Evolutionary conservation across 2,113 vertebrate species (phyloP).

Genomic region (Xyliphius kryptos): DNA sequence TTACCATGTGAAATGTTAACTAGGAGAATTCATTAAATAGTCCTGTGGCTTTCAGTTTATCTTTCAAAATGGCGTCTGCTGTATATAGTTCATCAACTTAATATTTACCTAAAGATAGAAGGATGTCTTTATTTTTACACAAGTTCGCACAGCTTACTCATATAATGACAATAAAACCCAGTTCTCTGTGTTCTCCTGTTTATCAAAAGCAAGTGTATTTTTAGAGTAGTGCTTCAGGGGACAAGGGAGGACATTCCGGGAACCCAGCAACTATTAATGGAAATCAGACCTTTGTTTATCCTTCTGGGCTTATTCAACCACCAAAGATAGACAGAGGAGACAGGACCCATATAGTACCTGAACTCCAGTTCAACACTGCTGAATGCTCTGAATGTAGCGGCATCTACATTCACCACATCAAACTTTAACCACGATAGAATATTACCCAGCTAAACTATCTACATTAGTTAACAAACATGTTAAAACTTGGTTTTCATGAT

Average conservation of each 20-base stretch:
- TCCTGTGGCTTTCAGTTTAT: too few relatives aligned
- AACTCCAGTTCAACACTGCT: constrained; percentile 2
- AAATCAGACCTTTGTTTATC: constrained; percentile 30
- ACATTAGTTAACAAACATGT: too few relatives aligned
- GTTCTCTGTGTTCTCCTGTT: constrained; percentile 2
- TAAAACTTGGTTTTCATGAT: too few relatives aligned
- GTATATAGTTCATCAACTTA: too few relatives aligned
- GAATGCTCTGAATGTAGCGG: not conserved
- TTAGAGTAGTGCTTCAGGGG: constrained; percentile 28
- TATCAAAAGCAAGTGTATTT: constrained; percentile 32
- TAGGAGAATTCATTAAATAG: too few relatives aligned
- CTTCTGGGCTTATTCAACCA: constrained; percentile 30
- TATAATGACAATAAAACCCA: constrained; percentile 11
- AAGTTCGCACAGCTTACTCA: too few relatives aligned
- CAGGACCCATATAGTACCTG: constrained; percentile 9
- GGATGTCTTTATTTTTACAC: too few relatives aligned
- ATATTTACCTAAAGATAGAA: too few relatives aligned
- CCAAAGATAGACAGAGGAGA: constrained; percentile 5
- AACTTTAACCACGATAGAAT: too few relatives aligned
- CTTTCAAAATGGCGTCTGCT: too few relatives aligned
- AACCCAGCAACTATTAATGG: constrained; percentile 27
- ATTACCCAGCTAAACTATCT: too few relatives aligned
- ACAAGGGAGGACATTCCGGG: constrained; percentile 30
- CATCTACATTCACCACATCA: not conserved
- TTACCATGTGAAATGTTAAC: too few relatives aligned